Base-by-base conservation (phyloP, 2,797 vertebrate species). In the Danio tinwini region DNA sequence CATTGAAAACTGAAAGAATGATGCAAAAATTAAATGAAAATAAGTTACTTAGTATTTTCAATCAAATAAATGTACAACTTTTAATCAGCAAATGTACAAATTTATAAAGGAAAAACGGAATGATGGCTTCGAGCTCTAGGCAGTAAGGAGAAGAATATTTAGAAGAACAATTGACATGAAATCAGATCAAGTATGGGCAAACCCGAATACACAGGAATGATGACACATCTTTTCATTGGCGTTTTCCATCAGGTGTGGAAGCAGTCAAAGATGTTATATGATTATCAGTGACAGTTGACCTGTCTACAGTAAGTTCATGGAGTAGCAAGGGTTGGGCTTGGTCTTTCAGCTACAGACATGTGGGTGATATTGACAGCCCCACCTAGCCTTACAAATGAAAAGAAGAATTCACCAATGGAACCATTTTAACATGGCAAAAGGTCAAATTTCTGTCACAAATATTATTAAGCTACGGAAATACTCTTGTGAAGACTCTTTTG, bases 191-290 rank as follows among this genome's bases (percentile, higher is more conserved):
- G 76, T 78, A 42, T 78, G 76, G 76, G 65, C 76, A 61, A 70
- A 78, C 75, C 12, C 16, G 12, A 49, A n/a, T 11, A 44, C 49
- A 73, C 61, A 52, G 7, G 4, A 47, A 45, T 67, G 49, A 67
- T 78, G 74, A 64, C 61, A 70, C 58, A 70, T 45, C 50, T 44
- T 70, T 49, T 42, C 49, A 76, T 19, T 7, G 62, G 70, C 53
- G 17, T 82, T 70, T 72, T 70, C 59, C 74, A 59, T 50, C 76
- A 69, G 65, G 64, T 39, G 75, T 72, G 67, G 65, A 72, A 65
- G 61, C 17, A 52, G 11, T 72, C 42, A 76, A 21, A 56, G 37
- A 7, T 55, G 44, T 67, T 64, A 72, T 58, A 72, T 29, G 59
- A 47, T 58, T 45, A 64, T 64, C 58, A 65, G 37, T 10, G 61